A percentile compares a stretch with the other conserved stretches of the same genome.
phyloP scores from a whole-genome alignment of 2,888 invertebrate genomes.

The Coenonympha glycerion region DNA sequence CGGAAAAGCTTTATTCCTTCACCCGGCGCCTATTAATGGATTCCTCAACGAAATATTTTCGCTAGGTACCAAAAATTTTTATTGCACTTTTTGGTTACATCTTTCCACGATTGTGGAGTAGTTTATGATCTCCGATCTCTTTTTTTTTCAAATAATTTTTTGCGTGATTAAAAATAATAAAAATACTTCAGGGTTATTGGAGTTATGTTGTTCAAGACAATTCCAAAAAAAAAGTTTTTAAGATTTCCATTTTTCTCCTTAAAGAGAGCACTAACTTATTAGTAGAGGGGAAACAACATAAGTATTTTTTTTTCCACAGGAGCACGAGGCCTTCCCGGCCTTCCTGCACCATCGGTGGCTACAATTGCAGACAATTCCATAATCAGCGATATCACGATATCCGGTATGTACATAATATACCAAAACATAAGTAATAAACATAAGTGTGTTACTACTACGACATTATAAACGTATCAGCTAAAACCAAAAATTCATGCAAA shows the following conservation, averaged over 20 bases:
- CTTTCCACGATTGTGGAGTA: constrained; percentile 11
- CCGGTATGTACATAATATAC: constrained; percentile 17
- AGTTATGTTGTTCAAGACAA: too few relatives aligned
- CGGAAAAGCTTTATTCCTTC: constrained; percentile 60
- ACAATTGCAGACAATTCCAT: constrained; percentile 50
- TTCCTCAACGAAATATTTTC: constrained; percentile 40
- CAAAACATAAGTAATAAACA: background rate
- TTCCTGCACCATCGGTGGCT: constrained; percentile 46
- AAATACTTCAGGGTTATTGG: too few relatives aligned
- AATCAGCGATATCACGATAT: constrained; percentile 38
- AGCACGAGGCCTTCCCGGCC: constrained; percentile 55
- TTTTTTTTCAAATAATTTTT: background rate
- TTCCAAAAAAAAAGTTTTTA: too few relatives aligned
- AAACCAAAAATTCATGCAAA: too few relatives aligned
- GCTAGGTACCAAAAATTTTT: background rate
- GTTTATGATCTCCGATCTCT: constrained; percentile 17
- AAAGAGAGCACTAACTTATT: too few relatives aligned
- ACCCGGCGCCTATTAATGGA: constrained; percentile 48
- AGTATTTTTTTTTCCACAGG: constrained; percentile 44
- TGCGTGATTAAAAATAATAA: too few relatives aligned
- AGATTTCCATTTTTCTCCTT: too few relatives aligned
- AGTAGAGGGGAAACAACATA: too few relatives aligned
- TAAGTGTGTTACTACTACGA: background rate
- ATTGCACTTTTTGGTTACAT: background rate
- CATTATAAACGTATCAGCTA: background rate